Evolutionary conservation across 2,888 invertebrate genomes (phyloP).

Genomic region (Smittia aterrima): DNA sequence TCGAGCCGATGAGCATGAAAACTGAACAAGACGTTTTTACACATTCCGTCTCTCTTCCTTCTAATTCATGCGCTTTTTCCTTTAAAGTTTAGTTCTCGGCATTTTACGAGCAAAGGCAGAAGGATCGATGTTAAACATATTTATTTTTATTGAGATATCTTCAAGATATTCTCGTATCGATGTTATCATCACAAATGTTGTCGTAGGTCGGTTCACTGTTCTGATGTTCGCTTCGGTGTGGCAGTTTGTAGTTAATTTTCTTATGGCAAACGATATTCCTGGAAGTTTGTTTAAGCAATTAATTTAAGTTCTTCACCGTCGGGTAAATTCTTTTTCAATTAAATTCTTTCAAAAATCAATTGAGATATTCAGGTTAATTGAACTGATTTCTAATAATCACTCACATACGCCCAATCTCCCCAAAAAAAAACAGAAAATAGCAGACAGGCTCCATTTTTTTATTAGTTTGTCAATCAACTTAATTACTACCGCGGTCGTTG

Average conservation of each 20-base stretch:
- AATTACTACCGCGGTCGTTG: conserved; percentile 21
- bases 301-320: background rate
- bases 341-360: too few species aligned
- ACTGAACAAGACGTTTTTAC: background rate
- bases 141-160: conserved; percentile 16
- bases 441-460: conserved; percentile 3
- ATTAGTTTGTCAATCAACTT: conserved; percentile 36
- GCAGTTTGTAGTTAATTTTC: conserved; percentile 35
- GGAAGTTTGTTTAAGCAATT: conserved; percentile 18
- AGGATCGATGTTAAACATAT: background rate
- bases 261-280: too few species aligned
- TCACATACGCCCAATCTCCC: too few species aligned
- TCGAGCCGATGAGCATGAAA: background rate
- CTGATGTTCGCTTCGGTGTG: background rate
- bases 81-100: background rate
- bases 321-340: too few species aligned
- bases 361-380: too few species aligned
- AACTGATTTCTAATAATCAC: too few species aligned
- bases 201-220: conserved; percentile 3
- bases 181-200: background rate
- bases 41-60: background rate
- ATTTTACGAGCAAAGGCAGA: background rate
- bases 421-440: too few species aligned
- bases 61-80: background rate
- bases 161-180: background rate